Percentiles rank a stretch among this genome's conserved stretches.
phyloP scores from a whole-genome alignment of 2,888 invertebrate genomes.

The Silvanus unidentatus region DNA sequence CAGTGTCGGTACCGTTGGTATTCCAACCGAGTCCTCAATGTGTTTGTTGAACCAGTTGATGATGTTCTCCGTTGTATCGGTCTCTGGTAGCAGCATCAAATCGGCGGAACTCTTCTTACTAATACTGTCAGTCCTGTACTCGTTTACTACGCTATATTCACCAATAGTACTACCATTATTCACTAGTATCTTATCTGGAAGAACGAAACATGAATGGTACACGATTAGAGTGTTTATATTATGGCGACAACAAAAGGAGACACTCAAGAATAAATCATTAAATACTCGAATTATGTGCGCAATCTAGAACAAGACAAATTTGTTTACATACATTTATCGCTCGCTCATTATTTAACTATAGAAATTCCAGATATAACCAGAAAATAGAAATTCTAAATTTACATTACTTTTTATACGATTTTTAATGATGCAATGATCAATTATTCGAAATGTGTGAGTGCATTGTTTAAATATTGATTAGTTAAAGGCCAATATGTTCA shows the following conservation, averaged over 20 bases:
- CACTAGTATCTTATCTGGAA: slow-evolving; percentile 58
- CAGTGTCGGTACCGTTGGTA: slow-evolving; percentile 6
- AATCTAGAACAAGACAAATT: too few species aligned
- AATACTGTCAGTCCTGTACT: slow-evolving; percentile 27
- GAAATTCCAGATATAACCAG: slow-evolving; percentile 11
- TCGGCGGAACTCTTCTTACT: slow-evolving; percentile 13
- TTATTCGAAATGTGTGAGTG: too few species aligned
- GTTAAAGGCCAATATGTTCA: too few species aligned
- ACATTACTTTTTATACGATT: too few species aligned
- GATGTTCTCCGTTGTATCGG: slow-evolving; percentile 37
- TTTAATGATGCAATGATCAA: too few species aligned
- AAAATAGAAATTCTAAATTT: slow-evolving; percentile 9
- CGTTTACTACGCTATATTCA: slow-evolving; percentile 51
- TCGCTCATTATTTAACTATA: too few species aligned
- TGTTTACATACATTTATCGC: too few species aligned
- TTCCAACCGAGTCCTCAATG: slow-evolving; percentile 5
- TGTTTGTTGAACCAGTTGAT: slow-evolving; percentile 39
- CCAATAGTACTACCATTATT: slow-evolving; percentile 56
- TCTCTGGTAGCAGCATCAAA: slow-evolving; percentile 31
- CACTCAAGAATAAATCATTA: neutral
- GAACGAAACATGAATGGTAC: neutral
- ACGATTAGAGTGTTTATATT: neutral
- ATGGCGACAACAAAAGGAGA: neutral
- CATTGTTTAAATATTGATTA: too few species aligned
- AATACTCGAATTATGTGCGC: too few species aligned